A percentile compares a stretch with the other conserved stretches of the same genome.
Conservation (phyloP, 2,113 vertebrate species). For the Opisthocomus hoazin region DNA sequence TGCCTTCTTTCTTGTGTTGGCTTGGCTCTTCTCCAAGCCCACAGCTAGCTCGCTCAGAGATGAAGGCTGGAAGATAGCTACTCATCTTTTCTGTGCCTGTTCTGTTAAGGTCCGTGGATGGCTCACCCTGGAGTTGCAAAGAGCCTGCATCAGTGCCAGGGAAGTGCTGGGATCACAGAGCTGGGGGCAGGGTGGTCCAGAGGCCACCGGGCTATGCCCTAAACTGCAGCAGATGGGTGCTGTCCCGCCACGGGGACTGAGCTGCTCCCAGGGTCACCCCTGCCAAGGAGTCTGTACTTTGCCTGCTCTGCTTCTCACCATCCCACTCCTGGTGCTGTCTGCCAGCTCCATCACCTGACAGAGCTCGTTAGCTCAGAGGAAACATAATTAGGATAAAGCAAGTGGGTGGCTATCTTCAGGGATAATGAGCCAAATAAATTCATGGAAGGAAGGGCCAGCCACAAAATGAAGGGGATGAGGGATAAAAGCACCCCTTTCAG, state of each 20-base stretch:
- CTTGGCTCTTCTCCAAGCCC: not conserved
- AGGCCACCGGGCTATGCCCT: not conserved
- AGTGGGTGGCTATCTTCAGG: not conserved
- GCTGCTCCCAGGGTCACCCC: not conserved
- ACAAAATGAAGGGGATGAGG: not conserved
- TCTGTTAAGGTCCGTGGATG: not conserved
- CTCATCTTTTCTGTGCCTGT: not conserved
- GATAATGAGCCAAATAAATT: constrained; percentile 13
- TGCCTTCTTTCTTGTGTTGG: not conserved
- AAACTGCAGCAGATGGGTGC: not conserved
- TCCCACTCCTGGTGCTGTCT: not conserved
- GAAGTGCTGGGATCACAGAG: not conserved
- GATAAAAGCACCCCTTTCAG: constrained; percentile 6
- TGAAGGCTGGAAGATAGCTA: not conserved
- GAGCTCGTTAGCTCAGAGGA: not conserved
- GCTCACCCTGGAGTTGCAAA: not conserved
- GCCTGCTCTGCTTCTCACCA: not conserved
- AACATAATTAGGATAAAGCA: not conserved
- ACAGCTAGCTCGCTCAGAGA: not conserved
- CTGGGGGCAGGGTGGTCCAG: not conserved
- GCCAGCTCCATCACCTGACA: not conserved
- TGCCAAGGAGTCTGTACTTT: not conserved
- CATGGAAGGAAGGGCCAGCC: not conserved
- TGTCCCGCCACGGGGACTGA: not conserved
- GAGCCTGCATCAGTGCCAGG: not conserved